Evolutionary conservation across 2,113 vertebrate genomes (phyloP).

Genomic region (Colaptes auratus): DNA sequence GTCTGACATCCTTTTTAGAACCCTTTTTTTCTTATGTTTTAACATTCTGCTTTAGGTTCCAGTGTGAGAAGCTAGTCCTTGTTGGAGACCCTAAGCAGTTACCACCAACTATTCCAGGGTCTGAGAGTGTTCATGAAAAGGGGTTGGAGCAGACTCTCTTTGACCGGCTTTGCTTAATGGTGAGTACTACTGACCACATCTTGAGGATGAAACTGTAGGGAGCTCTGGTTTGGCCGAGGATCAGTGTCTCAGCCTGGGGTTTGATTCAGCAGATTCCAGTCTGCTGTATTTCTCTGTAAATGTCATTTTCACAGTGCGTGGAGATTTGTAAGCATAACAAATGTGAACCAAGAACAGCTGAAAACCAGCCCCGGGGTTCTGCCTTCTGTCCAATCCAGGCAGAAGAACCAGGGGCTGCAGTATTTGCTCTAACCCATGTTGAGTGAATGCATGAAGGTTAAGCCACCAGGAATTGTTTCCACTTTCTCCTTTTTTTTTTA

Average conservation of each 20-base stretch:
- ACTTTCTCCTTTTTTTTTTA: neutral
- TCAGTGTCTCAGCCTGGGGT: neutral
- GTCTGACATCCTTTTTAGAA: neutral
- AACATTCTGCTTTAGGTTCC: slow-evolving; percentile 71
- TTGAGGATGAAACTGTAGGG: neutral
- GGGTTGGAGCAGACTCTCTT: slow-evolving; percentile 85
- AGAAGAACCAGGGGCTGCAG: neutral
- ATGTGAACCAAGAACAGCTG: neutral
- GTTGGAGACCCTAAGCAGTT: slow-evolving; percentile 84
- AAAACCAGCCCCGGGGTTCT: neutral
- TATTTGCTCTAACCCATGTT: neutral
- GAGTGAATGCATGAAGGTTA: neutral
- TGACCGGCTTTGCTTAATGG: slow-evolving; percentile 81
- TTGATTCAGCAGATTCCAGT: neutral
- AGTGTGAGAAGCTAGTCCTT: slow-evolving; percentile 82
- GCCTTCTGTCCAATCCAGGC: neutral
- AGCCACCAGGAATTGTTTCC: neutral
- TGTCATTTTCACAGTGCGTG: neutral
- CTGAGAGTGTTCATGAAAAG: slow-evolving; percentile 74
- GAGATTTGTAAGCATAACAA: neutral
- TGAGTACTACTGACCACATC: neutral
- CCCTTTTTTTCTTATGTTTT: neutral
- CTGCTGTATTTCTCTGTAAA: neutral
- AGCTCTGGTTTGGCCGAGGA: neutral
- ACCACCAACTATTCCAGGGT: slow-evolving; percentile 82